Base-by-base conservation (phyloP, 1,140 invertebrate genomes). In the Panagrolaimus sp. region DNA sequence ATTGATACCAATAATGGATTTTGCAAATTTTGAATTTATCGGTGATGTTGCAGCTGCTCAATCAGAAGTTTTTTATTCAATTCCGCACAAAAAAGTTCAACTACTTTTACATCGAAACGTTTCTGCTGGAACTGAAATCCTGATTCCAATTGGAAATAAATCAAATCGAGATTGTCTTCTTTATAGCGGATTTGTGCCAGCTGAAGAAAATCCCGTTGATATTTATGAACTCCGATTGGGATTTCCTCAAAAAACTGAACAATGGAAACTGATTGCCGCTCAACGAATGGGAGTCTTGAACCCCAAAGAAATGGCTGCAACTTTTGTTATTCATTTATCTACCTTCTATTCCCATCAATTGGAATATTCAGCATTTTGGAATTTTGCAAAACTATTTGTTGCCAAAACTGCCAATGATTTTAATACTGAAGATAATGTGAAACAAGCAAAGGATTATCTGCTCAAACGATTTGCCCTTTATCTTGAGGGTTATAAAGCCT, bases 151-250 rank as follows among this genome's bases (percentile, higher is more conserved):
- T 44, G 74, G 74, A 25, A 27, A 11, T 31, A 74, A 77, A 51
- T 70, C 47, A 7, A 76, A 76, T 57, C 8, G 51, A 0, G 71
- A 76, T 27, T 75, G 74, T 38, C 70, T 76, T 13, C 48, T 79
- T 9, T 77, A 76, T 65, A 76, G 79, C 57, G 75, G 75, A 14
- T 76, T 76, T 42, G 76, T 76, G 16, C 75, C 75, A 4, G 14
- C 42, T 8, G 43, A 44, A 14, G n/a, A 61, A 13, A 76, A 76
- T 61, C 69, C 73, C 9, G 53, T 66, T n/a, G 63, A 79, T 48
- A 20, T 48, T 38, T 76, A 67, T 42, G 73, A 76, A 38, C 38
- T 76, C n/a, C 79, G 79, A 66, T 20, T 76, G 8, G 76, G 63
- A 23, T 38, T 31, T 14, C 45, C 38, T 20, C 73, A 57, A 27